These are phyloP conservation scores for Chrysocyon brachyurus DNA, from an alignment of 2,797 vertebrate genomes.

Conservation along the genomic window DNA sequence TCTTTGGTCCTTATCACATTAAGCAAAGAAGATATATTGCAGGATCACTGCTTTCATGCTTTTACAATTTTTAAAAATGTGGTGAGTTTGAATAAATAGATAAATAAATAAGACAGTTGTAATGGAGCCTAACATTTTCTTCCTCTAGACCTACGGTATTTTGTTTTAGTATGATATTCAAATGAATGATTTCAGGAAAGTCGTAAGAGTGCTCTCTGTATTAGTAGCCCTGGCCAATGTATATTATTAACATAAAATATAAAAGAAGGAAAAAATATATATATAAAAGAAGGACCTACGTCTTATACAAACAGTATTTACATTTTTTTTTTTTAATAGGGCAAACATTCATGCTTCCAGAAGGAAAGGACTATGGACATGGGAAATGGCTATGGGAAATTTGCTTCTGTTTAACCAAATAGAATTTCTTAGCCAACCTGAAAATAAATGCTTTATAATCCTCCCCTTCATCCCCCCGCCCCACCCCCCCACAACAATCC, in stretches of 20 bases:
- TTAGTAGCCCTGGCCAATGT: not conserved
- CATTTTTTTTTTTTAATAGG: not conserved
- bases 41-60: not conserved
- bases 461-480: not conserved
- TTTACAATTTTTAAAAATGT: not conserved
- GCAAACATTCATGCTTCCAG: not conserved
- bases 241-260: constrained; percentile 1
- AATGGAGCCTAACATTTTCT: constrained; percentile 18
- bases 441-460: constrained; percentile 48
- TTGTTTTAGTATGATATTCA: not conserved
- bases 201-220: not conserved
- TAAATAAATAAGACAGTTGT: constrained; percentile 10
- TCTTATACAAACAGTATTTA: not conserved
- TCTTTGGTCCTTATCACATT: not conserved
- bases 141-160: not conserved
- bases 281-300: not conserved
- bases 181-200: constrained; percentile 21
- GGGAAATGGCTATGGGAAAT: not conserved
- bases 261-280: not conserved
- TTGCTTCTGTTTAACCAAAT: constrained; percentile 64
- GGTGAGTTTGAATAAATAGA: not conserved
- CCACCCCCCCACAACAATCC: not conserved
- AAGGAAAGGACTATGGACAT: not conserved
- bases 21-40: not conserved
- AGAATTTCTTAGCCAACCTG: constrained; percentile 40